Evolutionary conservation across 2,113 vertebrate species (phyloP), one percentile per base, ranked within the genome.

Genomic region (Nycticorax nycticorax): DNA sequence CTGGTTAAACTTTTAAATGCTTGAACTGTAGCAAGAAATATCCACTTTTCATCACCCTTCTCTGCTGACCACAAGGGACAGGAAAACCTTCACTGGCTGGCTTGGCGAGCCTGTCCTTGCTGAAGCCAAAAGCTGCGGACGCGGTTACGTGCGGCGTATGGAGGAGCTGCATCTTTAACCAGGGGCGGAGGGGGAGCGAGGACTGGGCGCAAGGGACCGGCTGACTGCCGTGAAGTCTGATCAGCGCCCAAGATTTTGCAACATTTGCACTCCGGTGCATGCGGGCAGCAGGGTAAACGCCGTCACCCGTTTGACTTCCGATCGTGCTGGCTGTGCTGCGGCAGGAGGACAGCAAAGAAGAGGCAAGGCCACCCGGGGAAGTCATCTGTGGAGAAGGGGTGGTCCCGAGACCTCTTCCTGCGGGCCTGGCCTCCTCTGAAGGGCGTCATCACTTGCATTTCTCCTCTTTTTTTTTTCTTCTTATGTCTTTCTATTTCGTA

Each of bases 381-480:
- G 19, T 28, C 7, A 14, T 8, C 30, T 1, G 0, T 37, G 69
- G 39, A 43, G 56, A 47, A 57, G 0, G 2, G 10, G 43, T 8
- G 10, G n/a, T 12, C 10, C 33, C 52, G 50, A 83, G 76, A 41
- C 14, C 41, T 32, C 16, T 26, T 50, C n/a, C 32, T 62, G n/a
- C 4, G 18, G 74, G 14, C 26, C 17, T 57, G 75, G 35, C 30
- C 32, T 53, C 66, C 50, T 47, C 43, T 41, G 20, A 5, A 62
- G 21, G 32, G 23, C 0, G 0, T 15, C 16, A 4, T 13, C 33
- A 11, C 18, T 53, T 6, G 3, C 21, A 9, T 15, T 35, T 56
- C 11, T 32, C 23, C 30, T 64, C 10, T 32, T 33, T 35, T 13
- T 41, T 39, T 41, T 37, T 27, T 48, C 41, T 56, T 9, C 6